A percentile compares a stretch with the other conserved stretches of the same genome.
phyloP scores from a whole-genome alignment of 1,140 invertebrate species.

The Macrocentrus cingulum region DNA sequence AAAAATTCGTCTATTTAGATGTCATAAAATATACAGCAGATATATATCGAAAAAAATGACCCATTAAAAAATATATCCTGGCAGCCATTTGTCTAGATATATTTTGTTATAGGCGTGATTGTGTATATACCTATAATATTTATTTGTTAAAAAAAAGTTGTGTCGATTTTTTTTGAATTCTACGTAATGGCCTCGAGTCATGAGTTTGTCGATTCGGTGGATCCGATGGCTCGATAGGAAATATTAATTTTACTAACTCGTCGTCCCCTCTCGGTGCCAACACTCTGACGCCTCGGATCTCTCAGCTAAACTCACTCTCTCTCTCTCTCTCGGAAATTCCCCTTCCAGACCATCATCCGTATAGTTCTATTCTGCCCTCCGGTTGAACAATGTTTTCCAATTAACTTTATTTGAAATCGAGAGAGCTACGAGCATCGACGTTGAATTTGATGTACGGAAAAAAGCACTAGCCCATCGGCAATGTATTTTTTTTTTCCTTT shows the following conservation, averaged over 20 bases:
- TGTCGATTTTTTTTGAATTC: conserved; percentile 17
- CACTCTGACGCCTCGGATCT: conserved; percentile 24
- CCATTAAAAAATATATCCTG: too few species aligned
- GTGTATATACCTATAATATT: background rate
- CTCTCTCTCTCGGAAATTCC: conserved; percentile 4
- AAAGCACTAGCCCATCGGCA: conserved; percentile 28
- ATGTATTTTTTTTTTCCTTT: conserved; percentile 4
- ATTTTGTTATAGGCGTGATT: background rate
- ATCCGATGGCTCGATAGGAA: conserved; percentile 41
- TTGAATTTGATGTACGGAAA: conserved; percentile 34
- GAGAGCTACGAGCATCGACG: conserved; percentile 30
- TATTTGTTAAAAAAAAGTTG: conserved; percentile 18
- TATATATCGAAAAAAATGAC: too few species aligned
- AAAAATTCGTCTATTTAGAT: too few species aligned
- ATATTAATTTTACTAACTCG: conserved; percentile 48
- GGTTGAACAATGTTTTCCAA: conserved; percentile 52
- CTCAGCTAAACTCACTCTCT: background rate
- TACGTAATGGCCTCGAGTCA: conserved; percentile 16
- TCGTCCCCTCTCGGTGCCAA: conserved; percentile 16
- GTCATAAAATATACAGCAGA: too few species aligned
- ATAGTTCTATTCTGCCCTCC: conserved; percentile 27
- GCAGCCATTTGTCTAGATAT: too few species aligned
- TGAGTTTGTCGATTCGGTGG: conserved; percentile 33
- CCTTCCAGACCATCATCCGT: conserved; percentile 24
- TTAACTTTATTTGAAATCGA: conserved; percentile 57